Evolutionary conservation across 2,888 invertebrate genomes (phyloP).

Genomic region (Spilosoma lubricipeda): DNA sequence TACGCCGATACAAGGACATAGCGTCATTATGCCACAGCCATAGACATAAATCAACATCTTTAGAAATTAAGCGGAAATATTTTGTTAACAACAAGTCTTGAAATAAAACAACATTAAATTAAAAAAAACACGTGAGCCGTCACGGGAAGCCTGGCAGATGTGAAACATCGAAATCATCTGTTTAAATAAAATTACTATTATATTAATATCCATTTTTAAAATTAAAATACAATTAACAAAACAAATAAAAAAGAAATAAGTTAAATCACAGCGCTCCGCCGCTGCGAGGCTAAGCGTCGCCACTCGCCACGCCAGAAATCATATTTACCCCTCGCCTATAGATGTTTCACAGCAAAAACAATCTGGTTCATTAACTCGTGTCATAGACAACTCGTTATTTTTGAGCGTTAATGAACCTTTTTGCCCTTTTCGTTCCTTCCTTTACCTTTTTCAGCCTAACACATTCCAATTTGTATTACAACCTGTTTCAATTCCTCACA

Average conservation of each 20-base stretch:
- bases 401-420: not conserved
- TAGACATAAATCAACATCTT: not conserved
- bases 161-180: too few relatives aligned
- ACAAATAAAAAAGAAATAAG: too few relatives aligned
- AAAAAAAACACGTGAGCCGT: too few relatives aligned
- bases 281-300: too few relatives aligned
- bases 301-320: too few relatives aligned
- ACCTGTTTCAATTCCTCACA: constrained; percentile 17
- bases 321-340: too few relatives aligned
- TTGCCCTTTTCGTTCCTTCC: not conserved
- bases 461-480: constrained; percentile 10
- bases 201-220: too few relatives aligned
- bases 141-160: too few relatives aligned
- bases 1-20: constrained; percentile 14
- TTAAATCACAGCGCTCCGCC: too few relatives aligned
- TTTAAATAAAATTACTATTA: too few relatives aligned
- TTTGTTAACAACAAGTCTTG: not conserved
- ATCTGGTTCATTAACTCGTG: not conserved
- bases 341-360: too few relatives aligned
- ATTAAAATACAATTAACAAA: too few relatives aligned
- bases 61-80: not conserved
- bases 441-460: not conserved
- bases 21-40: constrained; percentile 18
- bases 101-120: not conserved
- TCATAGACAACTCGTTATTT: not conserved